Evolutionary conservation across 2,888 invertebrate genomes (phyloP).

Genomic region (Leptodirus hochenwartii): DNA sequence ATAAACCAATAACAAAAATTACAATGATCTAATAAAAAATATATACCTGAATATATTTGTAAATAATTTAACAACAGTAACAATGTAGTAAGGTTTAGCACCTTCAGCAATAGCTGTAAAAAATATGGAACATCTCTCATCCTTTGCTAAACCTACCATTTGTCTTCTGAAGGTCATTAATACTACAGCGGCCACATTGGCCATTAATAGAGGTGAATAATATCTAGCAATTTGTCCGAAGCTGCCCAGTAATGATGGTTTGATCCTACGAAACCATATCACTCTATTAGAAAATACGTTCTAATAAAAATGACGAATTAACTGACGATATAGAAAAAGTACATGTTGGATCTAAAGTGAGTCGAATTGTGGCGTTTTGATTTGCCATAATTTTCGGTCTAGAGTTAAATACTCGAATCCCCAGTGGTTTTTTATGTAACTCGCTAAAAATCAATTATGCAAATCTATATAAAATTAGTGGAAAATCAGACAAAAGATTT

Average conservation of each 20-base stretch:
- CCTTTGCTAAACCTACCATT: slow-evolving; percentile 24
- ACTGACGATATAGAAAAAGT: slow-evolving; percentile 49
- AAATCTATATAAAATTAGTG: background rate
- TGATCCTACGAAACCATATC: too few species aligned
- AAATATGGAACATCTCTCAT: slow-evolving; percentile 30
- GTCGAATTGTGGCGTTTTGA: slow-evolving; percentile 32
- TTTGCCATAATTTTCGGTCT: slow-evolving; percentile 30
- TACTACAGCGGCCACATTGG: slow-evolving; percentile 45
- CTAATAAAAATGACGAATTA: slow-evolving; percentile 19
- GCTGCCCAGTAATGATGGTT: too few species aligned
- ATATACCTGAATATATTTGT: slow-evolving; percentile 30
- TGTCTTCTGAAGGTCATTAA: slow-evolving; percentile 40
- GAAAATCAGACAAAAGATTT: background rate
- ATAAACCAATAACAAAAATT: background rate
- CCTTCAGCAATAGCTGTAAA: slow-evolving; percentile 40
- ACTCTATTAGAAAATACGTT: too few species aligned
- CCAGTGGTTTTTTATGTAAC: slow-evolving; percentile 31
- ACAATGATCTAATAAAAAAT: background rate
- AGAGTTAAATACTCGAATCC: slow-evolving; percentile 35
- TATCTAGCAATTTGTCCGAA: slow-evolving; percentile 46
- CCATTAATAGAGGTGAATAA: slow-evolving; percentile 43
- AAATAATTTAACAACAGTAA: slow-evolving; percentile 32
- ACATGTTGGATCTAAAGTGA: slow-evolving; percentile 53
- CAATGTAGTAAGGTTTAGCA: slow-evolving; percentile 36
- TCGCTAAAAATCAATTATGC: slow-evolving; percentile 22